Percentiles rank a stretch among this genome's conserved stretches.
Conservation (phyloP, 2,888 invertebrate genomes). For the Drosophila paranaensis region DNA sequence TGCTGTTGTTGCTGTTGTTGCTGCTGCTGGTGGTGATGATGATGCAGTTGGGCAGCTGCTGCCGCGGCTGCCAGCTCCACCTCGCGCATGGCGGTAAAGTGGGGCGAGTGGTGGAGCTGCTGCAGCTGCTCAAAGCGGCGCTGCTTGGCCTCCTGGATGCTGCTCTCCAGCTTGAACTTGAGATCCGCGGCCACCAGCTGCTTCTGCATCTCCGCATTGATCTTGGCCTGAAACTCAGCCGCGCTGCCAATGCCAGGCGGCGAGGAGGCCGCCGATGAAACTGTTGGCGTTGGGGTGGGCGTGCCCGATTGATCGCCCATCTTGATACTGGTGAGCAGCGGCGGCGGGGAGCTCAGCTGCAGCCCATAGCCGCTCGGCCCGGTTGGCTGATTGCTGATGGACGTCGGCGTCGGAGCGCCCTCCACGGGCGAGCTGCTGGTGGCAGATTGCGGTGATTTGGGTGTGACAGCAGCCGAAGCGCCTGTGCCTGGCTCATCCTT, state of each 20-base stretch:
- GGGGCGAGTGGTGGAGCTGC: conserved; percentile 70
- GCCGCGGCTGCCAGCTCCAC: conserved; percentile 70
- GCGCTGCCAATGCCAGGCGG: conserved; percentile 66
- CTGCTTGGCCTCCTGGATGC: conserved; percentile 80
- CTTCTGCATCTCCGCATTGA: conserved; percentile 84
- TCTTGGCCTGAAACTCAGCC: conserved; percentile 83
- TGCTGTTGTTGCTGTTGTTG: conserved; percentile 53
- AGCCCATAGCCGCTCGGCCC: conserved; percentile 59
- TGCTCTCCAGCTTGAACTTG: conserved; percentile 82
- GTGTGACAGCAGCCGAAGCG: conserved; percentile 47
- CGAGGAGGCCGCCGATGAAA: conserved; percentile 75
- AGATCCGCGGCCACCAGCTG: conserved; percentile 83
- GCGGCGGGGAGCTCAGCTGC: conserved; percentile 82
- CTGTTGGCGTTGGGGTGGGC: conserved; percentile 66
- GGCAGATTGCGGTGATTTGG: conserved; percentile 73
- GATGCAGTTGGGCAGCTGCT: conserved; percentile 76
- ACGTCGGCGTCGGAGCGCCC: conserved; percentile 64
- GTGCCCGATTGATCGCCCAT: conserved; percentile 75
- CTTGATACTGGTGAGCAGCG: conserved; percentile 74
- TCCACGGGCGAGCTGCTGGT: conserved; percentile 64
- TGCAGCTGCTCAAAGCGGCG: conserved; percentile 74
- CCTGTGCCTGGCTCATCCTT: conserved; percentile 44
- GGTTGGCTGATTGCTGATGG: conserved; percentile 38
- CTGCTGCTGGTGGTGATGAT: conserved; percentile 78
- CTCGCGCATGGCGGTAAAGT: conserved; percentile 71